phyloP scores from a whole-genome alignment of 1,140 invertebrate genomes.

The Papilio machaon region DNA sequence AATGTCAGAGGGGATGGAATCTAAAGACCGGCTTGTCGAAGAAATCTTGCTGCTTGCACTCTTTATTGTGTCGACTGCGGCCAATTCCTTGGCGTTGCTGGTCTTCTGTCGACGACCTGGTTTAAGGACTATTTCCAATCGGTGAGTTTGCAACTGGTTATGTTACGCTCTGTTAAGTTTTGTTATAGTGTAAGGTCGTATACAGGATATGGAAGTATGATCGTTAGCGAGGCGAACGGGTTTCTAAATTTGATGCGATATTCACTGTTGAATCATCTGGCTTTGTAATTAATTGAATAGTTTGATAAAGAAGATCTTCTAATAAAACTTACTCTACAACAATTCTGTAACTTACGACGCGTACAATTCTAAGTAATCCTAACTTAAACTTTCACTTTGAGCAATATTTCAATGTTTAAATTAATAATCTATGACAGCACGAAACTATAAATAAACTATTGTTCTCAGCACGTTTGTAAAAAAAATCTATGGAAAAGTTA shows the following conservation, averaged over 20 bases:
- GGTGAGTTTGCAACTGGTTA: constrained; percentile 61
- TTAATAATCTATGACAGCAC: neutral
- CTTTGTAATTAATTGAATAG: neutral
- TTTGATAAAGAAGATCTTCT: neutral
- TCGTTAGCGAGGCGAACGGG: constrained; percentile 30
- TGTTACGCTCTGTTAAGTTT: constrained; percentile 33
- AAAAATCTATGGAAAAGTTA: constrained; percentile 13
- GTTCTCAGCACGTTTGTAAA: neutral
- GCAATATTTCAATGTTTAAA: neutral
- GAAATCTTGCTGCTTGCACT: constrained; percentile 74
- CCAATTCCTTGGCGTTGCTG: constrained; percentile 76
- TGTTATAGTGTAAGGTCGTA: constrained; percentile 23
- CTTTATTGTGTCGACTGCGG: constrained; percentile 75
- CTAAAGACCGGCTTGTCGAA: constrained; percentile 71
- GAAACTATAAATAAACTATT: constrained; percentile 25
- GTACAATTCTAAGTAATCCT: neutral
- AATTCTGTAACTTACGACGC: neutral
- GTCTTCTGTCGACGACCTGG: constrained; percentile 78
- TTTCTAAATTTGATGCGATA: constrained; percentile 43
- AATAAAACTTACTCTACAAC: neutral
- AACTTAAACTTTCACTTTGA: constrained; percentile 11
- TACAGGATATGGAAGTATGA: constrained; percentile 42
- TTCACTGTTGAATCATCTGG: constrained; percentile 38
- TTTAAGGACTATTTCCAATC: constrained; percentile 79
- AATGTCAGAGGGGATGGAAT: constrained; percentile 77